phyloP scores from a whole-genome alignment of 2,113 vertebrate species.

The Eulacestoma nigropectus region DNA sequence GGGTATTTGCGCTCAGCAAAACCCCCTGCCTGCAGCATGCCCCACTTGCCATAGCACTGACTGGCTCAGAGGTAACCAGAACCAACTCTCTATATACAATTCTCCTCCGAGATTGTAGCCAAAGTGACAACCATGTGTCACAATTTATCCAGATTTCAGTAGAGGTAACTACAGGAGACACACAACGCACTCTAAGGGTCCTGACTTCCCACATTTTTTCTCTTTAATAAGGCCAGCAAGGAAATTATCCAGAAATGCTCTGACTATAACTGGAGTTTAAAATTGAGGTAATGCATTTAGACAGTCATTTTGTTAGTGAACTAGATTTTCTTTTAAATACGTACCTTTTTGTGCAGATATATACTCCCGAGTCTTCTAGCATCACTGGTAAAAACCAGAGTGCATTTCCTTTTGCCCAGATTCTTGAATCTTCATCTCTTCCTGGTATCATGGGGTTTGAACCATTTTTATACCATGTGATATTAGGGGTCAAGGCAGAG shows the following conservation, averaged over 20 bases:
- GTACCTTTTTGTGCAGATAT: conserved; percentile 80
- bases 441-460: neutral
- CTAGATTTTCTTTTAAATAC: neutral
- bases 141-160: neutral
- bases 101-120: rapidly evolving
- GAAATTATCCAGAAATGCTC: neutral
- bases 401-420: conserved; percentile 43
- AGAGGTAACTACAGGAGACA: neutral
- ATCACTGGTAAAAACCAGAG: conserved; percentile 84
- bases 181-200: neutral
- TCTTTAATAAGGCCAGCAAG: neutral
- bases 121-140: neutral
- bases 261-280: neutral
- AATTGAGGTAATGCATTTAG: neutral
- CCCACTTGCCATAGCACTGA: neutral
- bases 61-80: neutral
- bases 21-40: neutral
- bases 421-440: conserved; percentile 49
- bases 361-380: conserved; percentile 79
- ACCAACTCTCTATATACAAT: neutral
- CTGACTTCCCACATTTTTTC: neutral
- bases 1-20: neutral
- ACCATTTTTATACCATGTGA: conserved; percentile 68
- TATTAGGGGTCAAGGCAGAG: neutral
- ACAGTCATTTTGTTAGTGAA: neutral